Evolutionary conservation across 1,140 invertebrate genomes (phyloP), one percentile per base, ranked within the genome.

Genomic region (Nasonia vitripennis): DNA sequence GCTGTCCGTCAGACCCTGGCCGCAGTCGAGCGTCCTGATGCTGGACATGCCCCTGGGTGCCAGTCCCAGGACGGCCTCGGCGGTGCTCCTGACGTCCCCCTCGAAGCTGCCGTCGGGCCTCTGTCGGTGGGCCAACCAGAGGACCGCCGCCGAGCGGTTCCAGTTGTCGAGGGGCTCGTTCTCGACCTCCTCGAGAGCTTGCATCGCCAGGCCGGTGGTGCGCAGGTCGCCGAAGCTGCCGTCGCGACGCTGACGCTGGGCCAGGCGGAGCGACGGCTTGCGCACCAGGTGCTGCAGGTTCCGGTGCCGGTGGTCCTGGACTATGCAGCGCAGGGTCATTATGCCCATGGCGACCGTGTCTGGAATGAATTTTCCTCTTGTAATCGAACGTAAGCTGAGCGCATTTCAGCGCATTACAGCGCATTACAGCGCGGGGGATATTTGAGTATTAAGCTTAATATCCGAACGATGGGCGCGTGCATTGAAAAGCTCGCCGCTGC

Each of bases 271-370:
- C 86, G 96, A 95, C 0, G 97, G 96, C 51, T 96, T 95, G 5
- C 96, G 93, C 17, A 97, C 94, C 88, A 96, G 97, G 89, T 97
- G 96, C 85, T 96, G 95, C 45, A 97, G 92, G 88, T 97, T 97
- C 48, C 96, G 94, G 89, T 97, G 96, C 1, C 96, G 94, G 89
- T 97, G 96, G 87, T 97, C 97, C 86, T 96, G 96, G n/a, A 97
- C 96, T 82, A 97, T 96, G 91, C 97, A 98, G 79, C 96, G 95
- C 80, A 98, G 92, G 0, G 97, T 97, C 91, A 98, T 92, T 34
- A 97, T 96, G 23, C 97, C 96, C 95, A 97, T 97, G 0, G 96
- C 96, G 86, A 97, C 95, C 2, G 97, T 97, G 88, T 98, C 97
- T 96, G 90, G 0, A 48, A 85, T 1, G 11, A 3, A 12, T 45